Evolutionary conservation across 1,140 invertebrate species (phyloP), one percentile per base, ranked within the genome.

Genomic region (Drosophila murphyi): DNA sequence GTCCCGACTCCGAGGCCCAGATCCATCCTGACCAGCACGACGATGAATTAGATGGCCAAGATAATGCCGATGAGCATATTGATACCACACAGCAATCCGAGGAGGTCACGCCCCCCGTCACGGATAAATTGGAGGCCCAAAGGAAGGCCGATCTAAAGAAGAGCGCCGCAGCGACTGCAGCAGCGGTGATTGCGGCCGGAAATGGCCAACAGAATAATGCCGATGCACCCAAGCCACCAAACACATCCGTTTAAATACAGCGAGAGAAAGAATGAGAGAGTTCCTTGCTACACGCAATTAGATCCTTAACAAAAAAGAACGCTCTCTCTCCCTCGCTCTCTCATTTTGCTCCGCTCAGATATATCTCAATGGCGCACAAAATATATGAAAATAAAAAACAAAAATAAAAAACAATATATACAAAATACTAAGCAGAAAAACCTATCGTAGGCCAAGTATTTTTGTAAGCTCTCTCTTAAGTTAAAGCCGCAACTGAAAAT

Each of bases 1-100:
- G 92, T 69, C 92, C 92, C 76, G 92, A 92, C 76, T 92, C 92
- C 20, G 92, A 92, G 82, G 92, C 92, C 12, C 92, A 92, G 54
- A 92, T 92, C 29, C 87, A 92, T 78, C 91, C 91, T 43, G 86
- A 92, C 29, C 76, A 80, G 8, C 80, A 87, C 35, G 91, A 92
- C 31, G 92, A 91, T 48, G 90, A 92, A 48, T 79, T 92, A 61
- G 86, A 92, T 75, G 90, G 85, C 61, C 82, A 88, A 63, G 91
- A 92, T 45, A 89, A 90, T 78, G 86, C 77, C 71, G 86, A 92
- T 45, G 89, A 92, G 75, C 89, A 92, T 60, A 92, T 91, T 48
- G 89, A 92, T 73, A 90, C 91, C 31, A 92, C 89, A 51, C 91
- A 87, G n/a, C 91, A 92, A 45, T 88, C 88, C 6, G 91, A 90